phyloP scores from a whole-genome alignment of 2,888 invertebrate species.

The Therioaphis trifolii region DNA sequence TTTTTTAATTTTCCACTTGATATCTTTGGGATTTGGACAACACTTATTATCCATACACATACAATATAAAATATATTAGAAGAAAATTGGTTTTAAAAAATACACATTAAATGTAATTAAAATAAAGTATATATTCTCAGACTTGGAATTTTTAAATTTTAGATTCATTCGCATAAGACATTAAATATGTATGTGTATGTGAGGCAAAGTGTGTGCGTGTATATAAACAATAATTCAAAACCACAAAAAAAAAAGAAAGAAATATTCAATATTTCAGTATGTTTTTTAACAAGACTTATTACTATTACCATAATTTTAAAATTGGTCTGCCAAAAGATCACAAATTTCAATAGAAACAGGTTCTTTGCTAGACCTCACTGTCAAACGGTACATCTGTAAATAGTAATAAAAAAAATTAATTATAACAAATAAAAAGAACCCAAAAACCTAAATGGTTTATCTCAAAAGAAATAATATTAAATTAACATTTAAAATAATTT shows the following conservation, averaged over 20 bases:
- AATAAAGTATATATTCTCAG: conserved; percentile 31
- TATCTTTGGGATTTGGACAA: conserved; percentile 29
- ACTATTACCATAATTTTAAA: conserved; percentile 73
- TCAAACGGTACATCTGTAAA: conserved; percentile 96
- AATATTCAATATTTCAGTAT: conserved; percentile 27
- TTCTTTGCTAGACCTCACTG: conserved; percentile 97
- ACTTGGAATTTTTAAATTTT: conserved; percentile 27
- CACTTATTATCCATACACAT: conserved; percentile 38
- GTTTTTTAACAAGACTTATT: conserved; percentile 28
- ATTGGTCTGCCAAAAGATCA: conserved; percentile 93
- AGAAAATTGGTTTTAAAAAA: conserved; percentile 40
- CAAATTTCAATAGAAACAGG: conserved; percentile 92
- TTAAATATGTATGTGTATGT: conserved; percentile 26
- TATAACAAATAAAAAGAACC: not conserved
- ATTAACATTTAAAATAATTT: too few relatives aligned
- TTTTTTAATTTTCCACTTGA: conserved; percentile 36
- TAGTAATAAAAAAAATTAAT: conserved; percentile 44
- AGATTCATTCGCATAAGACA: not conserved
- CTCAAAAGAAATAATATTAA: too few relatives aligned
- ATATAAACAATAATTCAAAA: conserved; percentile 54
- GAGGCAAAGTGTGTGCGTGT: not conserved
- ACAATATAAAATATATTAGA: conserved; percentile 25
- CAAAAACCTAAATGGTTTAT: too few relatives aligned
- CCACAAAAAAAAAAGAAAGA: conserved; percentile 32
- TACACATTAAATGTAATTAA: conserved; percentile 26